These are phyloP conservation scores for Laticauda laticaudata DNA, from an alignment of 2,113 vertebrate species.

Conservation along the genomic window DNA sequence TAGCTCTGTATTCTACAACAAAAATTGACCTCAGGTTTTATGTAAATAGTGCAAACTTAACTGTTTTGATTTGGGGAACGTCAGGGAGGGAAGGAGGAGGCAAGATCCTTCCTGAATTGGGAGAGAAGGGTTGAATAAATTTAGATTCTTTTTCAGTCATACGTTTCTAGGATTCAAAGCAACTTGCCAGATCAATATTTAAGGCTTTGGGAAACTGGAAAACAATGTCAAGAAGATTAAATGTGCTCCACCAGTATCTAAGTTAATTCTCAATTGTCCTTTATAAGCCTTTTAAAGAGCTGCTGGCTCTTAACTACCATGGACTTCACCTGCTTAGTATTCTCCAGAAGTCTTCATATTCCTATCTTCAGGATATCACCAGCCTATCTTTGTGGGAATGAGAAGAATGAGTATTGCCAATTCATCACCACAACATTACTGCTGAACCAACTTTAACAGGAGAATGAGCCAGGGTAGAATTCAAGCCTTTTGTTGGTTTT, in stretches of 20 bases:
- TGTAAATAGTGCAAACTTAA: neutral
- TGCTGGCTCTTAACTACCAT: constrained; percentile 1
- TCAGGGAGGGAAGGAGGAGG: no score
- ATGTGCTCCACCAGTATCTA: constrained; percentile 11
- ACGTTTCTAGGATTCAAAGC: neutral
- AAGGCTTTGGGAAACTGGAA: neutral
- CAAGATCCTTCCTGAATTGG: neutral
- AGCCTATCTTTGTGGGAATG: neutral
- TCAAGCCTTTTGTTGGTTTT: neutral
- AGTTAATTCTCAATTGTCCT: constrained; percentile 18
- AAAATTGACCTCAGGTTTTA: neutral
- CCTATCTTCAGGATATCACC: neutral
- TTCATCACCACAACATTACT: constrained; percentile 15
- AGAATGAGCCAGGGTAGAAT: neutral
- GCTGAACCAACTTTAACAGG: constrained; percentile 19
- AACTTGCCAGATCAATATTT: neutral
- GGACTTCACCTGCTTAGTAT: neutral
- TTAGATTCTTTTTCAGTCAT: neutral
- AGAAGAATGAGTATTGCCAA: neutral
- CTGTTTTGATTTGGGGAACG: neutral
- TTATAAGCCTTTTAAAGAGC: constrained; percentile 14
- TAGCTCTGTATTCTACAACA: neutral
- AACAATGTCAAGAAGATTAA: constrained; percentile 16
- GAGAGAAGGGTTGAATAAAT: neutral
- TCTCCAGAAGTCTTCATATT: neutral